Evolutionary conservation across 1,140 invertebrate genomes (phyloP).

Genomic region (Olivierus martensii): DNA sequence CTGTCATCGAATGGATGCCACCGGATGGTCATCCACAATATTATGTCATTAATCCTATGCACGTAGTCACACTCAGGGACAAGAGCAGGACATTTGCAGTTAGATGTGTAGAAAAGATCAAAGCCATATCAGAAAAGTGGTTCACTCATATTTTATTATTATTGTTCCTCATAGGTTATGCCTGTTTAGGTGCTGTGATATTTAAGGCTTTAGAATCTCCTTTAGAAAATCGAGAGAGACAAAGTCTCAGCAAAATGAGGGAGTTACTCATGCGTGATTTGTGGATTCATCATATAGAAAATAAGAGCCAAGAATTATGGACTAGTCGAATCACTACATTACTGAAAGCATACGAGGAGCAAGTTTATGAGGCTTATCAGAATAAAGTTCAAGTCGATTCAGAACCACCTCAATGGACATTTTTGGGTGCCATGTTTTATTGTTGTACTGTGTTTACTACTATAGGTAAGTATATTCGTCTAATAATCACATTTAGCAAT

Average conservation of each 20-base stretch:
- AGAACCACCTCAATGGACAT: conserved; percentile 68
- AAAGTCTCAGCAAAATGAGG: conserved; percentile 8
- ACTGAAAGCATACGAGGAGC: conserved; percentile 69
- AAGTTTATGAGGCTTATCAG: conserved; percentile 66
- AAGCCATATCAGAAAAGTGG: conserved; percentile 61
- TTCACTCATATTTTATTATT: conserved; percentile 76
- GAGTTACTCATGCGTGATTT: conserved; percentile 8
- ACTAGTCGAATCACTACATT: conserved; percentile 44
- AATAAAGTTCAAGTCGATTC: conserved; percentile 63
- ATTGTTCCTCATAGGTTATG: conserved; percentile 57
- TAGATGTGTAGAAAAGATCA: conserved; percentile 24
- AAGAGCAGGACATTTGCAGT: conserved; percentile 19
- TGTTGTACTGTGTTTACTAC: conserved; percentile 83
- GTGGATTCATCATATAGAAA: conserved; percentile 64
- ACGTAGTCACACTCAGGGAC: conserved; percentile 21
- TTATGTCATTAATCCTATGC: conserved; percentile 23
- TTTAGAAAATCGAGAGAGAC: conserved; percentile 16
- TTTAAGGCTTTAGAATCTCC: conserved; percentile 53
- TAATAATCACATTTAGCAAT: no score
- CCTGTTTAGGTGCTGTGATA: conserved; percentile 55
- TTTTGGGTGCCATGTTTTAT: conserved; percentile 82
- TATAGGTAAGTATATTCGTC: conserved; percentile 51
- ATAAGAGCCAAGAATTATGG: conserved; percentile 77
- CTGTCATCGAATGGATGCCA: background rate
- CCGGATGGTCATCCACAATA: conserved; percentile 5